phyloP scores from a whole-genome alignment of 1,140 invertebrate species.

The Aphidius gifuensis region DNA sequence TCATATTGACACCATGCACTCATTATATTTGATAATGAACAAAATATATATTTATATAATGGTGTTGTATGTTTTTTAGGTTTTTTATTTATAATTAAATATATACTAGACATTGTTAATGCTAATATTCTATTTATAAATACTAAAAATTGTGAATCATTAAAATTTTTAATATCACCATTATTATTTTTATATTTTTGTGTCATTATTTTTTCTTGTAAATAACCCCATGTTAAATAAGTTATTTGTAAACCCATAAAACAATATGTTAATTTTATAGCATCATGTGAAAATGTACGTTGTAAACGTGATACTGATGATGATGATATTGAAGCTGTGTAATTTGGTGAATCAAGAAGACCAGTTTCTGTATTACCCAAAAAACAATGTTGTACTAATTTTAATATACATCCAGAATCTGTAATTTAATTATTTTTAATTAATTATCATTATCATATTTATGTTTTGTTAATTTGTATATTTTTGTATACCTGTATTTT shows the following conservation, averaged over 20 bases:
- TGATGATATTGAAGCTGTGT: constrained; percentile 34
- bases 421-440: constrained; percentile 24
- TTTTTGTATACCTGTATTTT: constrained; percentile 69
- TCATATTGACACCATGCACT: constrained; percentile 99
- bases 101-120: constrained; percentile 69
- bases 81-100: constrained; percentile 62
- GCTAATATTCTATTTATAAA: constrained; percentile 90
- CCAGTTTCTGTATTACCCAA: constrained; percentile 57
- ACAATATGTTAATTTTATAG: constrained; percentile 69
- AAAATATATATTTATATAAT: constrained; percentile 94
- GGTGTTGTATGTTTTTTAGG: constrained; percentile 74
- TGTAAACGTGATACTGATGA: constrained; percentile 34
- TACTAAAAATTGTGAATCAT: constrained; percentile 92
- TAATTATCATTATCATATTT: too few relatives aligned
- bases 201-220: constrained; percentile 93
- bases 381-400: constrained; percentile 63
- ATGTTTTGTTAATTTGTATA: too few relatives aligned
- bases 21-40: constrained; percentile 96
- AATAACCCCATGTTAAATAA: constrained; percentile 90
- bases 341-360: constrained; percentile 43
- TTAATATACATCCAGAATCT: constrained; percentile 59
- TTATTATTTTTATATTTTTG: constrained; percentile 67
- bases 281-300: constrained; percentile 57
- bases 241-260: constrained; percentile 85
- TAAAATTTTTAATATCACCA: constrained; percentile 69